phyloP scores from a whole-genome alignment of 2,797 vertebrate genomes.

The Hafferia zeledoni region DNA sequence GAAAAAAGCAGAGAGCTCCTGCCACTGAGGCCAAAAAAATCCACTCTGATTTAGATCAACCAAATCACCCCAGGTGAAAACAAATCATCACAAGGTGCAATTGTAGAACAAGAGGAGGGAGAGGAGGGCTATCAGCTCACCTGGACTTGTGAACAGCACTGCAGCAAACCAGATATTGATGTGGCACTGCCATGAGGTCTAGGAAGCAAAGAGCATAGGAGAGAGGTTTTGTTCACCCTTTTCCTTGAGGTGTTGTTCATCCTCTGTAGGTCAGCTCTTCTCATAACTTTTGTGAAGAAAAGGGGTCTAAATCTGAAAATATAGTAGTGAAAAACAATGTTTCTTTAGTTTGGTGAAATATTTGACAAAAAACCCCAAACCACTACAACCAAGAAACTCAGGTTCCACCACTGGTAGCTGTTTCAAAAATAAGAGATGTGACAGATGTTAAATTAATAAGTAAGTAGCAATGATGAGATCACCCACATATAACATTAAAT shows the following conservation, averaged over 20 bases:
- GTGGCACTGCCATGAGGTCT: neutral
- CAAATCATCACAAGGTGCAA: neutral
- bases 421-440: neutral
- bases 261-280: neutral
- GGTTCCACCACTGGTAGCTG: neutral
- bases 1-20: neutral
- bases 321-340: neutral
- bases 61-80: neutral
- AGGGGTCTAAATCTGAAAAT: neutral
- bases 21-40: neutral
- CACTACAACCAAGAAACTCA: neutral
- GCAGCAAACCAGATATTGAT: neutral
- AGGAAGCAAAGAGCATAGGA: neutral
- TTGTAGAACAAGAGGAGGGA: neutral
- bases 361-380: neutral
- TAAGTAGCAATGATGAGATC: constrained; percentile 1
- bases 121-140: neutral
- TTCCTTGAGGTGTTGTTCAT: neutral
- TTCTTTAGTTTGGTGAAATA: neutral
- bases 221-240: neutral
- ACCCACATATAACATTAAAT: neutral
- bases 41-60: neutral
- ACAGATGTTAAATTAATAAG: neutral
- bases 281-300: neutral
- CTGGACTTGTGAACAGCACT: neutral